Percentiles rank a stretch among this genome's conserved stretches.
Conservation (phyloP, 2,113 vertebrate genomes). For the Jaculus jaculus region DNA sequence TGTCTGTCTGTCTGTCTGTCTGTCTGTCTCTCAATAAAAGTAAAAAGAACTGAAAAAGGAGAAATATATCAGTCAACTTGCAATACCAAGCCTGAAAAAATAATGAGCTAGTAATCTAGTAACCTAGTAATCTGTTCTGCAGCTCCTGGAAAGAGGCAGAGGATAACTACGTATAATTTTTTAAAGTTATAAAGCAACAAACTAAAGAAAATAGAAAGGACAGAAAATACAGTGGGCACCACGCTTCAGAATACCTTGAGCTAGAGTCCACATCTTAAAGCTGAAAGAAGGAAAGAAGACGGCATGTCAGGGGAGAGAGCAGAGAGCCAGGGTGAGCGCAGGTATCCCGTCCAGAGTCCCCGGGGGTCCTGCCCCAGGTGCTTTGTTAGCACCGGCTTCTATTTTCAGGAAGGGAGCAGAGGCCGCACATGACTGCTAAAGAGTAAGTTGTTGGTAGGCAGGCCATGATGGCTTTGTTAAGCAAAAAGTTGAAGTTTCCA, state of each 20-base stretch:
- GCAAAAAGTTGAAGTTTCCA: neutral
- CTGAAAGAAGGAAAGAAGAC: neutral
- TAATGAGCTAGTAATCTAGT: no score
- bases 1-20: no score
- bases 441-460: neutral
- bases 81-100: neutral
- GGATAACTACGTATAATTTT: neutral
- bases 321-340: neutral
- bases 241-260: neutral
- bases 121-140: neutral
- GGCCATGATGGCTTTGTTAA: neutral
- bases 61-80: neutral
- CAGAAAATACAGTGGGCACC: neutral
- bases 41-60: neutral
- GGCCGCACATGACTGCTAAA: neutral
- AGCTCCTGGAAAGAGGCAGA: neutral
- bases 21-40: no score
- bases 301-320: neutral
- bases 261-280: neutral
- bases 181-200: constrained; percentile 27
- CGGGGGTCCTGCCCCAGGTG: neutral
- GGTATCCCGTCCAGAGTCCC: neutral
- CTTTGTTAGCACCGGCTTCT: neutral
- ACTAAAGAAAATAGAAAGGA: constrained; percentile 42
- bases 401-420: neutral